A percentile compares a stretch with the other conserved stretches of the same genome.
phyloP scores from a whole-genome alignment of 1,140 invertebrate species.

The Bombus turneri region DNA sequence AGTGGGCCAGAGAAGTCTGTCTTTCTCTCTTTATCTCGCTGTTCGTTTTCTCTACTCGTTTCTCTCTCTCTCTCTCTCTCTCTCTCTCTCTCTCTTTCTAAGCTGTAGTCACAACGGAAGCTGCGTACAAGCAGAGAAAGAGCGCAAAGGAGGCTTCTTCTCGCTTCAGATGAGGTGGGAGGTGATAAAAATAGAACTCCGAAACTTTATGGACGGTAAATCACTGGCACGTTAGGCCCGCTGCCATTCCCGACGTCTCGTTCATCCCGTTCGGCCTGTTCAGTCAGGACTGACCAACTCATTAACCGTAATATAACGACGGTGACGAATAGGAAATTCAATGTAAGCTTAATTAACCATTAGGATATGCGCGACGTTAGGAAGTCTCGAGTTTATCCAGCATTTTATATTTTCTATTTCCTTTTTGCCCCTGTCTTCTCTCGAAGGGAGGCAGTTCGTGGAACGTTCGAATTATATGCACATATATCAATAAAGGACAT shows the following conservation, averaged over 20 bases:
- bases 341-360: slow-evolving; percentile 57
- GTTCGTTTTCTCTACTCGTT: not conserved
- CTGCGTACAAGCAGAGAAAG: not conserved
- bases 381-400: not conserved
- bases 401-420: not conserved
- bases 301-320: slow-evolving; percentile 60
- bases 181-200: slow-evolving; percentile 58
- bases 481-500: not conserved
- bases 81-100: not conserved
- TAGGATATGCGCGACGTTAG: slow-evolving; percentile 22
- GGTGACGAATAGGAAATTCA: slow-evolving; percentile 63
- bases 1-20: slow-evolving; percentile 60
- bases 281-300: slow-evolving; percentile 20
- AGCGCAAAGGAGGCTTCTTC: not conserved
- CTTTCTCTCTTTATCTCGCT: not conserved
- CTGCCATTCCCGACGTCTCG: slow-evolving; percentile 17
- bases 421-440: too few species aligned
- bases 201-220: slow-evolving; percentile 64
- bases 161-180: slow-evolving; percentile 35
- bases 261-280: slow-evolving; percentile 12
- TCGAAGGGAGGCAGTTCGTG: not conserved
- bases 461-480: not conserved
- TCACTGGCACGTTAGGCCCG: slow-evolving; percentile 54
- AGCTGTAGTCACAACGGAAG: slow-evolving; percentile 30
- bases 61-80: not conserved